These are phyloP conservation scores for Petrolisthes cinctipes DNA, from an alignment of 2,888 invertebrate genomes.

Conservation along the genomic window DNA sequence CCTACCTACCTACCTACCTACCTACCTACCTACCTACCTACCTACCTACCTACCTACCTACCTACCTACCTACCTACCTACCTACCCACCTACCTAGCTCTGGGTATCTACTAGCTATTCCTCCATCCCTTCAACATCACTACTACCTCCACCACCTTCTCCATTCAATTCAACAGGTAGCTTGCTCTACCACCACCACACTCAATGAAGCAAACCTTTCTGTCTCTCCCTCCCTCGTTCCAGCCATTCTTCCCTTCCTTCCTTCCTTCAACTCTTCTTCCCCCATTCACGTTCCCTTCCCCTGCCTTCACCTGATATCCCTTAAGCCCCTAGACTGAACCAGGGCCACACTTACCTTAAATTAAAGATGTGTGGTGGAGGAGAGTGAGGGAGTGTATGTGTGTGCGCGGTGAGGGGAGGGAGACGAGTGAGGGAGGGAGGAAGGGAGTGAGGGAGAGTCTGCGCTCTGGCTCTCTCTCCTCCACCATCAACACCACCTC, in stretches of 20 bases:
- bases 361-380: neutral
- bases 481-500: neutral
- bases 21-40: neutral
- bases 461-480: neutral
- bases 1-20: neutral
- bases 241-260: neutral
- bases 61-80: no score
- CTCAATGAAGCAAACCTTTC: neutral
- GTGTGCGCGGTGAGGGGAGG: neutral
- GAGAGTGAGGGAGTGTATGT: neutral
- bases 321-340: neutral
- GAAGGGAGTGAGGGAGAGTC: neutral
- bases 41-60: neutral
- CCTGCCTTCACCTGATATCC: neutral
- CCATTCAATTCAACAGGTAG: neutral
- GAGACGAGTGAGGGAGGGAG: slow-evolving; percentile 7
- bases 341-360: neutral
- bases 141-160: neutral
- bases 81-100: neutral
- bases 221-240: neutral
- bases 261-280: neutral
- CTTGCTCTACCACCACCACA: neutral
- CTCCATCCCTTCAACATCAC: neutral
- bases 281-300: neutral
- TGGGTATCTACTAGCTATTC: neutral